Conservation (phyloP, 2,888 invertebrate species). For the Macaria notata region DNA sequence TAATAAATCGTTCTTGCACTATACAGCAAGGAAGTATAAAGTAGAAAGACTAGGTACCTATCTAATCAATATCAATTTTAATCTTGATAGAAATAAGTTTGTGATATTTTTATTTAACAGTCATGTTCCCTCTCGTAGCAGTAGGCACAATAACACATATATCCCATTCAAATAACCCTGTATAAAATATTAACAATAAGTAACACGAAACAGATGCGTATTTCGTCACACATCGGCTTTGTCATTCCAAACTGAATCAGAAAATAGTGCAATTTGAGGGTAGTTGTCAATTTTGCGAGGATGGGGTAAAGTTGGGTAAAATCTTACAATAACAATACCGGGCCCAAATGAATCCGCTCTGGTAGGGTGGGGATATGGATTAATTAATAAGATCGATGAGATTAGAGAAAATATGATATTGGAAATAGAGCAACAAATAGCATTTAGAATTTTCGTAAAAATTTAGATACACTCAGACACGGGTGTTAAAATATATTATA, state of each 20-base stretch:
- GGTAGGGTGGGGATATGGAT: conserved; percentile 26
- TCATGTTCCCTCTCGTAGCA: too few species aligned
- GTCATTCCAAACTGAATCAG: conserved; percentile 25
- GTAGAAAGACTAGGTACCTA: too few species aligned
- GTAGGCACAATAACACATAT: too few species aligned
- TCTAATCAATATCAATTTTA: too few species aligned
- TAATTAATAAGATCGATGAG: conserved; percentile 25
- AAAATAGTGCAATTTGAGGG: conserved; percentile 49
- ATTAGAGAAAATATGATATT: neutral
- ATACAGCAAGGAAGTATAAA: too few species aligned
- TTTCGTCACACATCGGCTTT: conserved; percentile 47
- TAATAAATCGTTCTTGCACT: too few species aligned
- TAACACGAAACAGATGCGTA: conserved; percentile 52
- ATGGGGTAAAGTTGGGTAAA: conserved; percentile 47
- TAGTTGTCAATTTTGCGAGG: conserved; percentile 58
- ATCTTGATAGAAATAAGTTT: too few species aligned
- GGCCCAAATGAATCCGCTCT: conserved; percentile 14
- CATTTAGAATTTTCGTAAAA: neutral
- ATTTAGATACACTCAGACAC: too few species aligned
- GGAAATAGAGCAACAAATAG: too few species aligned
- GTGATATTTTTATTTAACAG: too few species aligned
- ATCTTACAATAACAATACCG: too few species aligned
- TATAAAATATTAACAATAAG: conserved; percentile 3
- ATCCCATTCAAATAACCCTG: neutral
- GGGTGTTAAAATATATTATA: too few species aligned